phyloP scores from a whole-genome alignment of 2,888 invertebrate genomes.

The Ypsolopha sequella region DNA sequence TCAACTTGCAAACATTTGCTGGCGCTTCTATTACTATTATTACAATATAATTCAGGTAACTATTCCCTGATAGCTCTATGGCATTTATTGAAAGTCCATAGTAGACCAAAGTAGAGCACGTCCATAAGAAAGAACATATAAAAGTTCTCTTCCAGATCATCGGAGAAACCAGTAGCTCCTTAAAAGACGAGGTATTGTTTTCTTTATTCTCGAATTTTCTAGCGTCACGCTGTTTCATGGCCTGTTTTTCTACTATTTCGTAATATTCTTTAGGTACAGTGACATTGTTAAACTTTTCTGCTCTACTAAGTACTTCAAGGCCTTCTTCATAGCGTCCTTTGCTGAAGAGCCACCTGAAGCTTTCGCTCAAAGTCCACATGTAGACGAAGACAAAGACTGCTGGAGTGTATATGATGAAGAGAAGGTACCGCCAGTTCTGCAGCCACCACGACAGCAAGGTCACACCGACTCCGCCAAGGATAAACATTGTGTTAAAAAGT shows the following conservation, averaged over 20 bases:
- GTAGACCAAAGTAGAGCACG: constrained; percentile 82
- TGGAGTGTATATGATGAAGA: constrained; percentile 57
- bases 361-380: constrained; percentile 52
- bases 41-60: constrained; percentile 81
- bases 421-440: constrained; percentile 55
- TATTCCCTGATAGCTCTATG: constrained; percentile 80
- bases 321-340: constrained; percentile 77
- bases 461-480: constrained; percentile 54
- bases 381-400: constrained; percentile 48
- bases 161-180: constrained; percentile 48
- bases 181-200: constrained; percentile 47
- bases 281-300: constrained; percentile 73
- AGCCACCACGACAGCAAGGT: constrained; percentile 57
- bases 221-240: constrained; percentile 47
- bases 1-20: constrained; percentile 75
- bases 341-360: constrained; percentile 65
- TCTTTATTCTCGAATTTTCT: constrained; percentile 41
- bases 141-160: constrained; percentile 71
- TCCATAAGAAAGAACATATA: constrained; percentile 82
- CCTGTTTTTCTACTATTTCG: constrained; percentile 53
- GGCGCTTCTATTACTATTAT: constrained; percentile 79
- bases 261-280: constrained; percentile 59
- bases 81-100: constrained; percentile 86
- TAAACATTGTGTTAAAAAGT: constrained; percentile 63
- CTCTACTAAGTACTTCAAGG: constrained; percentile 69